Percentiles rank a stretch among this genome's conserved stretches.
Conservation (phyloP, 1,140 invertebrate species). For the Papilio glaucus region DNA sequence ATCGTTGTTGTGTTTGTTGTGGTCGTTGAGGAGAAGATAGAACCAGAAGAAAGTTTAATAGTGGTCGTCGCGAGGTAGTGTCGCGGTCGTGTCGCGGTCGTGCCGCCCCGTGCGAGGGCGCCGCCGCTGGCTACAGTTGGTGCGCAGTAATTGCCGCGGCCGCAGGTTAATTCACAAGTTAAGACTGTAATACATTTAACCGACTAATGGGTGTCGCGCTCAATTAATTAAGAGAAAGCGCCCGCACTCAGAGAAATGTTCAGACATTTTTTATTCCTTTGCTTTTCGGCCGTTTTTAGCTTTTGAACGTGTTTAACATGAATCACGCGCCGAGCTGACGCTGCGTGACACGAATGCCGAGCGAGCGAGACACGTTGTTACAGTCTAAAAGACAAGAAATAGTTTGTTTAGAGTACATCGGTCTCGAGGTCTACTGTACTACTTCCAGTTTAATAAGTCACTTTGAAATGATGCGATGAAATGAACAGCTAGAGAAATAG, state of each 20-base stretch:
- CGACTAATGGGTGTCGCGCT: constrained; percentile 17
- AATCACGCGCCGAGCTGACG: neutral
- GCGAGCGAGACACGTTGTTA: neutral
- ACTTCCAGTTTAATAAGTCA: no score
- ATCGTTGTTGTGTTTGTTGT: no score
- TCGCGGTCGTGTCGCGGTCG: neutral
- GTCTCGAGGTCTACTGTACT: no score
- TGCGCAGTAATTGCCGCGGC: constrained; percentile 23
- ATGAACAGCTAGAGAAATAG: no score
- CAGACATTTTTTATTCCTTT: constrained; percentile 26
- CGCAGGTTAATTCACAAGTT: constrained; percentile 32
- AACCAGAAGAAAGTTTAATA: no score
- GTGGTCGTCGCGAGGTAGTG: neutral
- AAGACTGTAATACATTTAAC: constrained; percentile 37
- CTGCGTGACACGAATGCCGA: neutral
- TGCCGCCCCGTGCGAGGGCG: neutral
- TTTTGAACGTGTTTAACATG: constrained; percentile 24
- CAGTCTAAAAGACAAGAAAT: neutral
- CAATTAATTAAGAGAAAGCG: constrained; percentile 34
- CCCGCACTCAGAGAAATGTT: constrained; percentile 7
- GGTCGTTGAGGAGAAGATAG: no score
- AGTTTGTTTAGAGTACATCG: no score
- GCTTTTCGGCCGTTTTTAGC: constrained; percentile 30
- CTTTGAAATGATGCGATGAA: no score
- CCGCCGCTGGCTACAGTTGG: constrained; percentile 26